A percentile compares a stretch with the other conserved stretches of the same genome.
phyloP scores from a whole-genome alignment of 2,113 vertebrate species.

The Microtus richardsoni region DNA sequence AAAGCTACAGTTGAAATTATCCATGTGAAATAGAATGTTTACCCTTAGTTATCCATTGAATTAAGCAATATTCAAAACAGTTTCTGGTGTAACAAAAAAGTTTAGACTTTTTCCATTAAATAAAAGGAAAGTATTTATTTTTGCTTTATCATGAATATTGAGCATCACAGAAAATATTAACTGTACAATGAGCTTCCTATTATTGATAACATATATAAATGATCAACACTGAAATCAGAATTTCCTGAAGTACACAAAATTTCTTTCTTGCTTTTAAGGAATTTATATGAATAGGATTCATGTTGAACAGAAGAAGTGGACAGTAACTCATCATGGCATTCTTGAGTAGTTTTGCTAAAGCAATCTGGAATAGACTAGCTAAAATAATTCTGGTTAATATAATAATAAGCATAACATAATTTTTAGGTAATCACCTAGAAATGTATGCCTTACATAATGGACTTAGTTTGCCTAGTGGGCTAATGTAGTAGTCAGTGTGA shows the following conservation, averaged over 20 bases:
- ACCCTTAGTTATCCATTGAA: not conserved
- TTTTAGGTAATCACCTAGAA: not conserved
- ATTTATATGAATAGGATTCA: not conserved
- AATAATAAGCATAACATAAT: not conserved
- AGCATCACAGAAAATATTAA: not conserved
- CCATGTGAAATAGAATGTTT: not conserved
- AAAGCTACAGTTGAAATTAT: slow-evolving; percentile 14
- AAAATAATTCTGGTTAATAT: not conserved
- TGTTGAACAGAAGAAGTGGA: not conserved
- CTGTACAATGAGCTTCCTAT: not conserved
- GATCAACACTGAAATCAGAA: not conserved
- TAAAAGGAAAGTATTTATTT: not conserved
- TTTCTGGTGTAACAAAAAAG: not conserved
- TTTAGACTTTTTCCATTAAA: not conserved
- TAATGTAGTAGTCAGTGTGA: not conserved
- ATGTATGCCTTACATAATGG: not conserved
- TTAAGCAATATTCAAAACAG: not conserved
- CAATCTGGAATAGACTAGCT: not conserved
- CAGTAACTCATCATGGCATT: not conserved
- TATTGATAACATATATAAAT: not conserved
- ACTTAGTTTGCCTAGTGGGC: not conserved
- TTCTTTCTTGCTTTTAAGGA: too few relatives aligned
- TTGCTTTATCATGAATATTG: not conserved
- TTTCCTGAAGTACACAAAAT: not conserved
- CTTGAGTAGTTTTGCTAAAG: not conserved